These are phyloP conservation scores for Drosophila guanche DNA, from an alignment of 1,140 invertebrate species.

Conservation along the genomic window DNA sequence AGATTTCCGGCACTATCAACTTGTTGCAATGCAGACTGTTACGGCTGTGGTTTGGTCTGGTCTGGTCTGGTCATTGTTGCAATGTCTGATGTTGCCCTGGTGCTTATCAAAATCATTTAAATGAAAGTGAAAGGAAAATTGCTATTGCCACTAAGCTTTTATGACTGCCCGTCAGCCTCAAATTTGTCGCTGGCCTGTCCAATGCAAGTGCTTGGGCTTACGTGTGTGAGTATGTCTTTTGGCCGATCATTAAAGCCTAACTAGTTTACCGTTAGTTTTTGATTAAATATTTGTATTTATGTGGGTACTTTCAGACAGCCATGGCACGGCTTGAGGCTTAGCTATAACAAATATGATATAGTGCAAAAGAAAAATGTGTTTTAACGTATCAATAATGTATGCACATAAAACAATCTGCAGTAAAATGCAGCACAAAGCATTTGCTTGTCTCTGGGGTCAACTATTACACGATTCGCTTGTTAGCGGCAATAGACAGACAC, in stretches of 20 bases:
- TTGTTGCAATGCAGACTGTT: slow-evolving; percentile 7
- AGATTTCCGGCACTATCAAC: slow-evolving; percentile 50
- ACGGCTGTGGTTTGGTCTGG: not conserved
- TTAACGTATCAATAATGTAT: too few species aligned
- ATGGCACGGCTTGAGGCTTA: too few species aligned
- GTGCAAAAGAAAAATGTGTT: too few species aligned
- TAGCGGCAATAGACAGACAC: slow-evolving; percentile 24
- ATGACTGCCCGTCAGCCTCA: slow-evolving; percentile 26
- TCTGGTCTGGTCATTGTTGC: slow-evolving; percentile 40
- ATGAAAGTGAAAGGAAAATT: slow-evolving; percentile 50
- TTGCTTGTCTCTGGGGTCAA: not conserved
- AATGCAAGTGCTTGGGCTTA: not conserved
- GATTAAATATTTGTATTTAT: too few species aligned
- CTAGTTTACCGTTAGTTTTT: too few species aligned
- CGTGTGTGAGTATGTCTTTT: not conserved
- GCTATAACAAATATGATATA: too few species aligned
- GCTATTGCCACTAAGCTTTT: slow-evolving; percentile 31
- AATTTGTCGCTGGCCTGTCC: slow-evolving; percentile 20
- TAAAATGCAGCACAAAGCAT: not conserved
- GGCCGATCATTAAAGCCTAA: not conserved
- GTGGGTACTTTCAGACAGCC: too few species aligned
- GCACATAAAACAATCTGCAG: too few species aligned
- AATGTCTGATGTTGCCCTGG: slow-evolving; percentile 25
- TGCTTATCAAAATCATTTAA: slow-evolving; percentile 52
- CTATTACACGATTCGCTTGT: slow-evolving; percentile 1